Evolutionary conservation across 2,888 invertebrate species (phyloP), one percentile per base, ranked within the genome.

Genomic region (Gari tellinella): DNA sequence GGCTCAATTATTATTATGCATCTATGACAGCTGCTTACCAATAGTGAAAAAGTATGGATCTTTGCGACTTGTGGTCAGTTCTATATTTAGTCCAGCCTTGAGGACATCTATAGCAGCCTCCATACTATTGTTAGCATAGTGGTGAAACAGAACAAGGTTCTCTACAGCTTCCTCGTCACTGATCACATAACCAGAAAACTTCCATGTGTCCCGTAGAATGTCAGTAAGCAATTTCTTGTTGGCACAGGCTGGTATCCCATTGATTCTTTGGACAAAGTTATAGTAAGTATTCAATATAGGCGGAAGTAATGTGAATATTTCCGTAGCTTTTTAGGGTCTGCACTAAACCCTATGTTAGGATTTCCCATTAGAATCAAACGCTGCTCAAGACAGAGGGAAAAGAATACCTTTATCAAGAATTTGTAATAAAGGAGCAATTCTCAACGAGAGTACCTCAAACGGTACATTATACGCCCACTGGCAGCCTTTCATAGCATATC

Each of bases 81-180:
- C 87, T 23, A 88, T 68, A 64, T 86, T 88, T 41, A 81, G 81
- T 2, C 88, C 88, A 14, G 88, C 87, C 17, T 84, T 85, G 7
- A 87, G 65, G 43, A 81, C 79, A 10, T 83, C 84, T n/a, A 86
- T 83, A 8, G 81, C 84, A 1, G 86, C 83, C 55, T 88, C 84
- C 53, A 84, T 80, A 17, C 77, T 78, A 57, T 70, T 85, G 58
- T 84, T 86, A 17, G 76, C 75, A 74, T 87, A 90, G 37, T 86
- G 79, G 57, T 88, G 88, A 17, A 68, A 73, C 0, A 72, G 48
- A 12, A 87, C 84, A 46, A 90, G 82, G 67, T 84, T 84, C 52
- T 85, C 83, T 8, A 90, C 82, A 14, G 90, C 90, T n/a, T 81
- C 85, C 60, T 88, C 85, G 49, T 90, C 90, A 61, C 88, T 88